Evolutionary conservation across 2,797 vertebrate species (phyloP).

Genomic region (Sitta carolinensis): DNA sequence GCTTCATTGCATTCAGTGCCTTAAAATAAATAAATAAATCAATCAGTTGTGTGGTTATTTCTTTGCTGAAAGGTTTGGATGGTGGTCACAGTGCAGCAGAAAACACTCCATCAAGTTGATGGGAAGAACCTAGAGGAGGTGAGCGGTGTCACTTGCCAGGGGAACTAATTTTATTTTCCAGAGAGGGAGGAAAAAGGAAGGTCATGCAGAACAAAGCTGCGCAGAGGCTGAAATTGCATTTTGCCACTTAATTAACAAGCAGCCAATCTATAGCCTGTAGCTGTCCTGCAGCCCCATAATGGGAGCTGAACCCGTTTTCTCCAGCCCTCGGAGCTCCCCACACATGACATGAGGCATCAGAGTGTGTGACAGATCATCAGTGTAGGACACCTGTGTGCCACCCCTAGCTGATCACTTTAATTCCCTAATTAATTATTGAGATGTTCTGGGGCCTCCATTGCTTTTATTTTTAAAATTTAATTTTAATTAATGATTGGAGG

Average conservation of each 20-base stretch:
- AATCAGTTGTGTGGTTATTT: background rate
- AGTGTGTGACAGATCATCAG: background rate
- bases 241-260: conserved; percentile 43
- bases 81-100: background rate
- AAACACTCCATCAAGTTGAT: conserved; percentile 24
- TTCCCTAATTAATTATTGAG: conserved; percentile 1
- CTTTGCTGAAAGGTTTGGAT: background rate
- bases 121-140: conserved; percentile 23
- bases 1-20: background rate
- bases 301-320: background rate
- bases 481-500: background rate
- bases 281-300: conserved; percentile 12
- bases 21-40: background rate
- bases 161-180: conserved; percentile 31
- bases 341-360: background rate
- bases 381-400: background rate
- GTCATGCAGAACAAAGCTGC: conserved; percentile 2
- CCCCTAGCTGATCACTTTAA: background rate
- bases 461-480: background rate
- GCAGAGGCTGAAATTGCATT: conserved; percentile 36
- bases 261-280: background rate
- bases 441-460: background rate
- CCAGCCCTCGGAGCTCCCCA: background rate
- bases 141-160: conserved; percentile 22
- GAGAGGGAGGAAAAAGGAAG: conserved; percentile 1